These are phyloP conservation scores for Odocoileus virginianus DNA, from an alignment of 2,113 vertebrate genomes.

Conservation along the genomic window DNA sequence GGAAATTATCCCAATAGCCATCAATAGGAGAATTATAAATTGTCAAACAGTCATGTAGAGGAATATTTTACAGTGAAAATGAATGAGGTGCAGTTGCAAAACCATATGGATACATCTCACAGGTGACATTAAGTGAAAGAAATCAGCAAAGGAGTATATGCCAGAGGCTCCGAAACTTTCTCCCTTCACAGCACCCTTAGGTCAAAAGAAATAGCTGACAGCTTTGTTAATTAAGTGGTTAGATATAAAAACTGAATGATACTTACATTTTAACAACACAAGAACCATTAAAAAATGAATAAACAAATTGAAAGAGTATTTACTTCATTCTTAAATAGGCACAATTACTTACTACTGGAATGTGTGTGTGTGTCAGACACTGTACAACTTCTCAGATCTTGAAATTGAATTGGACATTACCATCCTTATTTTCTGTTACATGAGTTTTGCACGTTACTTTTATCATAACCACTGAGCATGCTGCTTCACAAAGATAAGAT, in stretches of 20 bases:
- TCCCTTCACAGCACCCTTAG: background rate
- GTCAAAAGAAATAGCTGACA: background rate
- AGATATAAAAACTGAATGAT: background rate
- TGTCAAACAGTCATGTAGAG: background rate
- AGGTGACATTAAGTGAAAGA: background rate
- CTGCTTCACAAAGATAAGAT: background rate
- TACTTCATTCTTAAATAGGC: background rate
- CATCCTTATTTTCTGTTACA: background rate
- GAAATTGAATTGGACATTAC: background rate
- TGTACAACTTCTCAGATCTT: background rate
- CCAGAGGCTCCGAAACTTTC: background rate
- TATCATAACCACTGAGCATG: background rate
- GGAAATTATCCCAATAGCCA: background rate
- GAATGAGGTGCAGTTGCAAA: background rate
- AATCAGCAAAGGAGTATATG: background rate
- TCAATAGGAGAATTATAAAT: background rate
- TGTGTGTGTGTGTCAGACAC: background rate
- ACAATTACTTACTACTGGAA: background rate
- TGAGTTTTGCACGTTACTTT: background rate
- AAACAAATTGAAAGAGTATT: background rate
- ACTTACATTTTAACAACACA: background rate
- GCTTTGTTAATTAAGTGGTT: constrained; percentile 1
- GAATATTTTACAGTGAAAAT: background rate
- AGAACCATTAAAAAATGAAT: background rate
- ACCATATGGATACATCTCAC: background rate